phyloP scores from a whole-genome alignment of 2,888 invertebrate genomes.

The Brachypalpus laphriformis region DNA sequence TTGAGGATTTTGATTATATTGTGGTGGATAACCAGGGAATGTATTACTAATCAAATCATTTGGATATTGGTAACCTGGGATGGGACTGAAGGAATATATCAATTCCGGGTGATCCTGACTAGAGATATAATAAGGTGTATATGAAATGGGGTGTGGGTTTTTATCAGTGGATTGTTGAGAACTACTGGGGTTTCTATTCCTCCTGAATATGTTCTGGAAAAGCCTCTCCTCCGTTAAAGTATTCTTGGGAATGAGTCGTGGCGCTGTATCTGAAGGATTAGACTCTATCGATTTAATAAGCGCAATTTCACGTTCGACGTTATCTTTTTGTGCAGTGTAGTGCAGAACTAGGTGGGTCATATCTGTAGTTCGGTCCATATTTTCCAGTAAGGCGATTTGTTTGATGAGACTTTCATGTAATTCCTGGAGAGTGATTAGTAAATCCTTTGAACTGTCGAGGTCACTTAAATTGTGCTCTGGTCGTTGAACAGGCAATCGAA shows the following conservation, averaged over 20 bases:
- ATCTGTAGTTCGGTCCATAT: not conserved
- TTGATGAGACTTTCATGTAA: conserved; percentile 24
- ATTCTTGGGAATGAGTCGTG: conserved; percentile 2
- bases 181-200: not conserved
- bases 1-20: not conserved
- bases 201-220: conserved; percentile 35
- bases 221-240: conserved; percentile 4
- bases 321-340: conserved; percentile 59
- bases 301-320: conserved; percentile 51
- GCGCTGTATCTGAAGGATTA: not conserved
- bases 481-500: conserved; percentile 11
- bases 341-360: conserved; percentile 42
- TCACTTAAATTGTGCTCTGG: not conserved
- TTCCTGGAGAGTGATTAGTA: conserved; percentile 36
- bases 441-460: conserved; percentile 4
- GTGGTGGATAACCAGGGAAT: conserved; percentile 14
- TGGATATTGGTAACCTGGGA: not conserved
- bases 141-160: not conserved
- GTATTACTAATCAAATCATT: not conserved
- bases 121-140: conserved; percentile 5
- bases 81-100: conserved; percentile 31
- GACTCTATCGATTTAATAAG: conserved; percentile 39
- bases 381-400: conserved; percentile 29
- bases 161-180: not conserved
- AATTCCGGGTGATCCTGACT: conserved; percentile 2